phyloP scores from a whole-genome alignment of 2,113 vertebrate species.

The Oceanodroma tethys region DNA sequence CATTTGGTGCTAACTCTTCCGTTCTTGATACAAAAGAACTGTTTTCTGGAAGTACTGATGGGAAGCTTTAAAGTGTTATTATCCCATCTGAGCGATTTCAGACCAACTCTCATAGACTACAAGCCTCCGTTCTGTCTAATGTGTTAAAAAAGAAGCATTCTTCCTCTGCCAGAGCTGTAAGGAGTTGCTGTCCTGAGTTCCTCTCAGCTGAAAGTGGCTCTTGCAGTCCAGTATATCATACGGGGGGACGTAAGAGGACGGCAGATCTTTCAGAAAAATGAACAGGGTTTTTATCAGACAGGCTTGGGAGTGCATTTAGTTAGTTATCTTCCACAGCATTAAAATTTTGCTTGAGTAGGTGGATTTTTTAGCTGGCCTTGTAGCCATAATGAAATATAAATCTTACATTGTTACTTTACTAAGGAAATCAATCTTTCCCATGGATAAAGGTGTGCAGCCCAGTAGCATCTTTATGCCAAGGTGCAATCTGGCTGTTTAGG shows the following conservation, averaged over 20 bases:
- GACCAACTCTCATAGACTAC: neutral
- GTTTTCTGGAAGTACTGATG: neutral
- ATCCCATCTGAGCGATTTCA: neutral
- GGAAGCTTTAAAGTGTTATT: neutral
- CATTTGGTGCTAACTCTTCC: neutral
- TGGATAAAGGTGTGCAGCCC: neutral
- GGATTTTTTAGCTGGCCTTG: slow-evolving; percentile 22
- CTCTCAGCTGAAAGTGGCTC: neutral
- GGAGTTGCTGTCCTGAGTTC: neutral
- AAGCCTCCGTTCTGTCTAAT: neutral
- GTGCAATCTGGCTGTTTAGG: neutral
- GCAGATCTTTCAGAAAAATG: neutral
- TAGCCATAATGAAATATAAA: slow-evolving; percentile 14
- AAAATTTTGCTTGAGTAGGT: slow-evolving; percentile 11
- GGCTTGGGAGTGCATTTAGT: neutral
- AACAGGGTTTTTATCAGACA: neutral
- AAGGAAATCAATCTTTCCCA: neutral
- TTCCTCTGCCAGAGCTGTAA: neutral
- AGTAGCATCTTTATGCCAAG: neutral
- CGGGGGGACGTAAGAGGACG: neutral
- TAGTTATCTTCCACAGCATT: neutral
- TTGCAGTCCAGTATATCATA: neutral
- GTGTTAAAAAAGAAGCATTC: neutral
- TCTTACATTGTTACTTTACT: neutral
- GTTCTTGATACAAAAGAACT: neutral